Conservation (phyloP, 2,888 invertebrate genomes). For the Netelia virgata region DNA sequence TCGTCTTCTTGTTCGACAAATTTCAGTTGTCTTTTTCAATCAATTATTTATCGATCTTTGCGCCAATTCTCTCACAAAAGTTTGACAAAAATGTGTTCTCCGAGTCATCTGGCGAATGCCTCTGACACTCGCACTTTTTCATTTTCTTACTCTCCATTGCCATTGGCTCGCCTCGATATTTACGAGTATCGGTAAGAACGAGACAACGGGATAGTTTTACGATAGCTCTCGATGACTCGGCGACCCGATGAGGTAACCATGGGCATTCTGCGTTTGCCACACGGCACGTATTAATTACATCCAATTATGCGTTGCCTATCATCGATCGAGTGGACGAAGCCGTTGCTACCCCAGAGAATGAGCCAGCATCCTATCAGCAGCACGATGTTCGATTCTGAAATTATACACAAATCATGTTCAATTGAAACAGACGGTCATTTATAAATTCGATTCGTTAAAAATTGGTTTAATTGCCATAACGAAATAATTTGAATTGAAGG, state of each 20-base stretch:
- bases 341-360: constrained; percentile 31
- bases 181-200: constrained; percentile 17
- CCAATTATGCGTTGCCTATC: constrained; percentile 62
- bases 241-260: constrained; percentile 31
- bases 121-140: neutral
- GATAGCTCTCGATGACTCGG: constrained; percentile 42
- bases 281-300: constrained; percentile 58
- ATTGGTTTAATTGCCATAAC: no score
- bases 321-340: constrained; percentile 26
- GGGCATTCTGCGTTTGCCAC: constrained; percentile 38
- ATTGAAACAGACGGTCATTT: neutral
- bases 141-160: neutral
- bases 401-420: neutral
- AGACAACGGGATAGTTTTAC: constrained; percentile 40
- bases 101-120: neutral
- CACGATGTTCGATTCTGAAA: constrained; percentile 54
- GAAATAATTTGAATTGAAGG: no score
- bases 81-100: no score
- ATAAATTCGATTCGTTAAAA: no score
- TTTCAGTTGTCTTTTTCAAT: no score
- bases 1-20: no score
- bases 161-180: constrained; percentile 38
- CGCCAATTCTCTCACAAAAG: no score
- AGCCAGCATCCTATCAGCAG: constrained; percentile 60
- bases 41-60: no score